Evolutionary conservation across 2,113 vertebrate species (phyloP), one percentile per base, ranked within the genome.

Genomic region (Tenrec ecaudatus): DNA sequence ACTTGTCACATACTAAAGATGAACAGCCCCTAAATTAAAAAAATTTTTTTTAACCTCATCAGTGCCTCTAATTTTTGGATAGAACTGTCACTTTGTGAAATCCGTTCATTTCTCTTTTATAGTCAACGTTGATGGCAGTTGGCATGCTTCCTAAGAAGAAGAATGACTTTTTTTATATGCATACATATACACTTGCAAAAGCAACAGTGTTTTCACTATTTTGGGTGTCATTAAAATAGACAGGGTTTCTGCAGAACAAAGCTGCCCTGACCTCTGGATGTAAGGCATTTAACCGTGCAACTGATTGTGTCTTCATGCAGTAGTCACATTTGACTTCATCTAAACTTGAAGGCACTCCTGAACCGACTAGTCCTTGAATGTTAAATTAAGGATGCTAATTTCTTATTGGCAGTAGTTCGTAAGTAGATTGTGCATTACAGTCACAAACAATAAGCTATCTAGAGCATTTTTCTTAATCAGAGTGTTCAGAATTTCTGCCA

Each of bases 41-140:
- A 12, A 14, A 12, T 58, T 87, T 43, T 82, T 79, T 71, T 86
- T 23, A 82, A 1, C 23, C 82, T 27, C 53, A 77, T 62, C 17
- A 88, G 23, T 78, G 75, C 17, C 38, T 53, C 47, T 88, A 40
- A 40, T 88, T 89, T 92, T 29, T 71, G 10, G 12, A 47, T 83
- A 84, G 89, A 92, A 19, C 36, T 57, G 14, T 77, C 33, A 91
- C 27, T 77, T 38, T 73, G n/a, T 76, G 77, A 93, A 92, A 85
- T 78, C 27, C 53, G 86, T 90, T 36, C 16, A 15, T 66, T 95
- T 81, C 33, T 84, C 10, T 69, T 33, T 86, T 78, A 58, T 10
- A 53, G 2, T 57, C 58, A 86, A 15, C 38, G 58, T 7, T 64
- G 38, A 58, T 62, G 38, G 19, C 40, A 73, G 12, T 81, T 91